Evolutionary conservation across 2,888 invertebrate genomes (phyloP), one percentile per base, ranked within the genome.

Genomic region (Volucella zonaria): DNA sequence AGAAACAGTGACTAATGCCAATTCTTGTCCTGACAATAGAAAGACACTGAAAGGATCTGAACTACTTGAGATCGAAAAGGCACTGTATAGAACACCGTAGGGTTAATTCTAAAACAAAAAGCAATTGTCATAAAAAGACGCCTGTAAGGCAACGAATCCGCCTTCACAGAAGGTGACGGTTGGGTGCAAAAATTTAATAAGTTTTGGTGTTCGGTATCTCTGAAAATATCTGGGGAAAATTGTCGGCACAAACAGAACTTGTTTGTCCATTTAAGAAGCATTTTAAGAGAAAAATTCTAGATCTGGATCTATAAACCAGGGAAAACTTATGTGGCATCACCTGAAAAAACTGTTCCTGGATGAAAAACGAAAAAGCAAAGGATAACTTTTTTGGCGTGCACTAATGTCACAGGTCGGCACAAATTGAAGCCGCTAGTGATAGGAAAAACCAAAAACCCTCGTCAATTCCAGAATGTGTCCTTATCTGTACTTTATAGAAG

Each of bases 131-230:
- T 71, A 62, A 45, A 14, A 18, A 45, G 15, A 62, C 11, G 18
- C 23, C 43, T 47, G 9, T 23, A 71, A 18, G 70, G 40, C 18
- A 56, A 58, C 58, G 54, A 43, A 12, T 70, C 54, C 11, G 68
- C 42, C 9, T 68, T 68, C 14, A 38, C 47, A 11, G 58, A 47
- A 14, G 59, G 51, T 56, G 51, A 59, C 56, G 40, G 42, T 51
- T 52, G 51, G 71, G 43, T 59, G 10, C 45, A 70, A 70, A 58
- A 42, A 70, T 58, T 70, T 58, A 58, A 59, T n/a, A 38, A 49
- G 31, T n/a, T 58, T 43, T 70, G 58, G 49, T 43, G 31, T 52
- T 52, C 51, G 66, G 12, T 52, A 42, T 40, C 52, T 40, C 52
- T 66, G 18, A 66, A 66, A 52, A 42, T 52, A 66, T 52, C 51